Evolutionary conservation across 2,113 vertebrate species (phyloP).

Genomic region (Diglossa brunneiventris): DNA sequence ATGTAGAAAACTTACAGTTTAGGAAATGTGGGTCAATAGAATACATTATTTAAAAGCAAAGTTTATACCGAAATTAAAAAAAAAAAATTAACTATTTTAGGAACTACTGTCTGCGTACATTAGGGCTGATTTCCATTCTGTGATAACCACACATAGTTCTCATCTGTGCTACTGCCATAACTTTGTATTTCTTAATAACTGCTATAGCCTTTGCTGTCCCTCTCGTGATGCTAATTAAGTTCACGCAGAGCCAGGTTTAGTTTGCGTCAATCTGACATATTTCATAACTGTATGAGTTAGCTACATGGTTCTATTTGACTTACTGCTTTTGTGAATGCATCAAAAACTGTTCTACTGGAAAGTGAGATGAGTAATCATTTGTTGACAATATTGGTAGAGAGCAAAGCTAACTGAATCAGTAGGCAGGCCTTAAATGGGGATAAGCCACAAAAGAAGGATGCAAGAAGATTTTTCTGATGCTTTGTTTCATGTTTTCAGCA

Average conservation of each 20-base stretch:
- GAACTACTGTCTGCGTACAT: neutral
- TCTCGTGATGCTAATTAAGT: neutral
- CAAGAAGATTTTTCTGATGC: neutral
- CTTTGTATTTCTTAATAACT: neutral
- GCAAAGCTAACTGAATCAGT: neutral
- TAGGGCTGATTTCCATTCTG: neutral
- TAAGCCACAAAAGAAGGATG: neutral
- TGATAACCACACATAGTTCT: neutral
- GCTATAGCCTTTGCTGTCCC: neutral
- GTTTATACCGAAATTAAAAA: neutral
- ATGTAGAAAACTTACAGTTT: neutral
- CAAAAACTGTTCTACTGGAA: neutral
- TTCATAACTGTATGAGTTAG: neutral
- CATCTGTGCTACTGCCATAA: neutral
- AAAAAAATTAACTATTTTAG: neutral
- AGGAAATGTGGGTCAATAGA: neutral
- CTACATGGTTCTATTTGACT: neutral
- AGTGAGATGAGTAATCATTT: neutral
- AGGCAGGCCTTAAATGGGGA: neutral
- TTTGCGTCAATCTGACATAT: neutral
- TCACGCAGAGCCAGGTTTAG: neutral
- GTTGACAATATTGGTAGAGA: neutral
- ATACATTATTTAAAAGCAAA: slow-evolving; percentile 3
- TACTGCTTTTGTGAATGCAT: neutral
- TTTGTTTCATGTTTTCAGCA: neutral